phyloP scores from a whole-genome alignment of 1,140 invertebrate genomes.

The Hycleus cichorii region DNA sequence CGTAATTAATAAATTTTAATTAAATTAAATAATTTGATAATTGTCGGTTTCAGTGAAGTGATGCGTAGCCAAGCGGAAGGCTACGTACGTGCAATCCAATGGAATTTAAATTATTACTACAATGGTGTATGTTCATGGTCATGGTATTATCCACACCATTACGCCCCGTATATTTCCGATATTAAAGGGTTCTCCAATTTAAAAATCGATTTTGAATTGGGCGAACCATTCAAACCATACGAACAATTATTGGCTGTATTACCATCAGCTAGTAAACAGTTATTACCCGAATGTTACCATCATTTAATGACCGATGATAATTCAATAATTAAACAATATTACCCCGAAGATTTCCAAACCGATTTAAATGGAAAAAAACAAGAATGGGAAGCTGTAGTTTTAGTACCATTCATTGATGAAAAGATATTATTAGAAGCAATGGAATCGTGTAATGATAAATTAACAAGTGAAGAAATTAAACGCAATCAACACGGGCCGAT shows the following conservation, averaged over 20 bases:
- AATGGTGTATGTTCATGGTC: constrained; percentile 94
- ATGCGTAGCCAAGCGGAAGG: constrained; percentile 73
- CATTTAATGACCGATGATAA: constrained; percentile 70
- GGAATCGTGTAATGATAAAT: constrained; percentile 54
- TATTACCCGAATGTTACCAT: constrained; percentile 77
- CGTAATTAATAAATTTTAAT: constrained; percentile 45
- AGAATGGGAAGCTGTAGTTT: constrained; percentile 95
- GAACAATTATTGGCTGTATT: constrained; percentile 90
- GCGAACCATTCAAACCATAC: constrained; percentile 87
- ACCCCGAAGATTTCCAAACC: constrained; percentile 82
- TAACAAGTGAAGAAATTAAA: constrained; percentile 64
- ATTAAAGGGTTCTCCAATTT: constrained; percentile 72
- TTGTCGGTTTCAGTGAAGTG: constrained; percentile 54
- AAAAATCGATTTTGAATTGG: constrained; percentile 71
- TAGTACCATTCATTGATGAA: constrained; percentile 96
- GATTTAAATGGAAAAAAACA: constrained; percentile 91
- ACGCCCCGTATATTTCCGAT: constrained; percentile 93
- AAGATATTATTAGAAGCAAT: constrained; percentile 69
- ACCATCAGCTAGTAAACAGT: constrained; percentile 72
- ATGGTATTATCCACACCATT: constrained; percentile 96
- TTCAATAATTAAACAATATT: constrained; percentile 84
- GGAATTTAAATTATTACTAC: constrained; percentile 96
- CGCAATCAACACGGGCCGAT: constrained; percentile 84
- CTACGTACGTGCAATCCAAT: constrained; percentile 90
- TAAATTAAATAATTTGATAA: neutral